Evolutionary conservation across 2,888 invertebrate species (phyloP).

Genomic region (Acleris emargana): DNA sequence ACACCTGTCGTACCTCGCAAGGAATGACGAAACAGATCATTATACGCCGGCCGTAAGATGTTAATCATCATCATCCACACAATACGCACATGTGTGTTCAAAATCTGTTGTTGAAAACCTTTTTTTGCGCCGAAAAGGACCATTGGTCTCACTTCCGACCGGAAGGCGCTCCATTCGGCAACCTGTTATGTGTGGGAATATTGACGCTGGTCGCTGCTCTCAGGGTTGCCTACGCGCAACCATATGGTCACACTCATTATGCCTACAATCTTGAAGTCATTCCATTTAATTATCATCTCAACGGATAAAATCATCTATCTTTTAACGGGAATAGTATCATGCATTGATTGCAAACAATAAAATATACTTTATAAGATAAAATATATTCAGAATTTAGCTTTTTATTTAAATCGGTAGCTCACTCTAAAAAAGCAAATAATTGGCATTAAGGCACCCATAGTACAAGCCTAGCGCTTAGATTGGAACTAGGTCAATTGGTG

Average conservation of each 20-base stretch:
- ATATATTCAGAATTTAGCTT: no score
- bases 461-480: no score
- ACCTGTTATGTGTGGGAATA: slow-evolving; percentile 79
- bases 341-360: no score
- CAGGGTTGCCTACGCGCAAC: slow-evolving; percentile 53
- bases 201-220: slow-evolving; percentile 61
- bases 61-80: slow-evolving; percentile 60
- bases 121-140: slow-evolving; percentile 65
- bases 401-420: no score
- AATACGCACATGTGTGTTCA: slow-evolving; percentile 66
- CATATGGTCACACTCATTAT: slow-evolving; percentile 18
- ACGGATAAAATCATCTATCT: neutral
- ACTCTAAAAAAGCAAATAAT: no score
- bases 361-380: no score
- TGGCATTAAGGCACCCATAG: no score
- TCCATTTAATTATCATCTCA: neutral
- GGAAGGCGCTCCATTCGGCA: slow-evolving; percentile 76
- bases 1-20: slow-evolving; percentile 58
- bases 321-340: neutral
- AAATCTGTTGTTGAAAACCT: slow-evolving; percentile 58
- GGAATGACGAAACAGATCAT: slow-evolving; percentile 57
- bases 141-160: slow-evolving; percentile 80
- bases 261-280: neutral
- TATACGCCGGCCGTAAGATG: slow-evolving; percentile 64
- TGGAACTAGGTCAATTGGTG: no score